Conservation (phyloP, 30 jellyfish, hydroid and myxozoan genomes). For the Pseudorhiza aurosa region DNA sequence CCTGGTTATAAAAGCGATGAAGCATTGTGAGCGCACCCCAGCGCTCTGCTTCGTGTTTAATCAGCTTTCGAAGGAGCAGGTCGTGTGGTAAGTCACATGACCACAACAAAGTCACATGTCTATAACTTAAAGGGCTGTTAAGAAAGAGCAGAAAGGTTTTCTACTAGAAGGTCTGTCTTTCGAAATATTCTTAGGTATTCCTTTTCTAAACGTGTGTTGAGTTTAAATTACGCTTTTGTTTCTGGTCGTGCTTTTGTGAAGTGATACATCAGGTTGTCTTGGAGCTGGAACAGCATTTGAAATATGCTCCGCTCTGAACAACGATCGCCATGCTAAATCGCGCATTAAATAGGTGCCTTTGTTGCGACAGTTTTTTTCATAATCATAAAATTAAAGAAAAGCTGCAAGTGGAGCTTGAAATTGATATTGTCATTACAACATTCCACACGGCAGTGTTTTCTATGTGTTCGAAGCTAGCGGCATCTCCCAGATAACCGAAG, state of each 20-base stretch:
- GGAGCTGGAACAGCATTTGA: not conserved
- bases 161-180: not conserved
- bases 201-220: no score
- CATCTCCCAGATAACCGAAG: not conserved
- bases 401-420: not conserved
- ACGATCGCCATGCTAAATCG: not conserved
- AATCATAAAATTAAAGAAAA: not conserved
- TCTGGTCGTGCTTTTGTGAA: no score
- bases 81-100: conserved; percentile 31
- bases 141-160: not conserved
- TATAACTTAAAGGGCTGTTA: not conserved
- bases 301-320: not conserved
- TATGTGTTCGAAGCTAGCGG: no score
- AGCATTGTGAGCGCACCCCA: not conserved
- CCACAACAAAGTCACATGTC: conserved; percentile 51
- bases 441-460: no score
- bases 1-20: not conserved
- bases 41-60: conserved; percentile 16
- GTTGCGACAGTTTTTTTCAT: not conserved
- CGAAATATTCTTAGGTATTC: not conserved
- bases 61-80: conserved; percentile 39
- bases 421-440: not conserved
- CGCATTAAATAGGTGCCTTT: not conserved
- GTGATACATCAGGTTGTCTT: not conserved
- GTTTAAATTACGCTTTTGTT: no score